Base-by-base conservation (phyloP, 2,797 vertebrate species). In the Coccyzus lansbergi region DNA sequence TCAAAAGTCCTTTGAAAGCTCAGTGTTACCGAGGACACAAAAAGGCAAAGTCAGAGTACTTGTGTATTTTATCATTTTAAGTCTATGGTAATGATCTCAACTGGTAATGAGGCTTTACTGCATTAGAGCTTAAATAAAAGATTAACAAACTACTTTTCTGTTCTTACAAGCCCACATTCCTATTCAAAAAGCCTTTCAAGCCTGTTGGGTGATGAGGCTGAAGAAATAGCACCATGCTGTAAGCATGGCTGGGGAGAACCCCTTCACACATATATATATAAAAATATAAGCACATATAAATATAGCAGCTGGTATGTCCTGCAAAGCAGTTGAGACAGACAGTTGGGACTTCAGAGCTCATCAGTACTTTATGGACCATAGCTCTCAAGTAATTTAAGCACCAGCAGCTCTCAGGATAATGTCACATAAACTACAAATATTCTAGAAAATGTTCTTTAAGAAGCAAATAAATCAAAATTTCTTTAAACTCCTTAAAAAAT, bases 301-400 rank as follows among this genome's bases (percentile, higher is more conserved):
- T 0, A 46, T 24, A 49, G 15, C 1, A 51, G 29, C 17, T 31
- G 31, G 26, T 31, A 48, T 2, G 0, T 34, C 26, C 60, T n/a
- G 31, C 38, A 59, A n/a, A 69, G 48, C 33, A 56, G 20, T 21
- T 0, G 1, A 33, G n/a, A 51, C 22, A 31, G 34, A 38, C 38
- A 38, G 22, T 21, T 44, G 13, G 13, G 33, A 34, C 15, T 68
- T 33, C 15, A 28, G 2, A 31, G 22, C 14, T 28, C 56, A 15
- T 34, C n/a, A 49, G 40, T 21, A 36, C 28, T 38, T 44, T 31
- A 62, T 26, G 12, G 34, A 55, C 48, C 20, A 20, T 5, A 10
- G 29, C 31, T 25, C 68, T 69, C 44, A 72, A 63, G 18, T 15
- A 29, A 38, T 38, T 28, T 38, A 87, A 44, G 53, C 18, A 49